These are phyloP conservation scores for Gymnocypris eckloni DNA, from an alignment of 2,797 vertebrate species.

Conservation along the genomic window DNA sequence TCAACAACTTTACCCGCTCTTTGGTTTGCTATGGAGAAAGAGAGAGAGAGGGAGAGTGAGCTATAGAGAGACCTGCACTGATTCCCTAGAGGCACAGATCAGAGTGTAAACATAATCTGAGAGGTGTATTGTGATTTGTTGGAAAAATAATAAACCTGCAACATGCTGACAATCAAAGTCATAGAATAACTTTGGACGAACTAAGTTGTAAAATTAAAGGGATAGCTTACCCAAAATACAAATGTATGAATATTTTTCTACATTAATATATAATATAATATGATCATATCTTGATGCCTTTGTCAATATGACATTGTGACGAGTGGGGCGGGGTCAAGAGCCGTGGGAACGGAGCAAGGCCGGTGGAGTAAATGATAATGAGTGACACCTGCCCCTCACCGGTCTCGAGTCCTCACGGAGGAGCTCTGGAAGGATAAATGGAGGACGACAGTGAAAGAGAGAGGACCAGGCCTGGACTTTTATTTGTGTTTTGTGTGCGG, in stretches of 20 bases:
- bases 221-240: background rate
- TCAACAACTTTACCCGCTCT: constrained; percentile 98
- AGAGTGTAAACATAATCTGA: constrained; percentile 10
- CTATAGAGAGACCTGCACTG: constrained; percentile 35
- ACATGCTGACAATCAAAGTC: background rate
- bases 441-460: no score
- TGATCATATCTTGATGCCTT: no score
- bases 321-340: no score
- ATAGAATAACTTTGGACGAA: background rate
- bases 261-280: background rate
- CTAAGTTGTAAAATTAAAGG: background rate
- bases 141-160: background rate
- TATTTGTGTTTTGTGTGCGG: no score
- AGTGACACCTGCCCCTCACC: no score
- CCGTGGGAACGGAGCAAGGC: no score
- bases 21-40: constrained; percentile 90
- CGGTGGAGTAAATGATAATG: no score
- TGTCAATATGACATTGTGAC: no score
- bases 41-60: constrained; percentile 61
- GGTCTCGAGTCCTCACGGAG: no score
- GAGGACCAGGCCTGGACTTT: no score
- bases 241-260: background rate
- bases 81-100: constrained; percentile 2
- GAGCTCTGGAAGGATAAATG: no score
- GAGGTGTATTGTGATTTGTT: background rate